phyloP scores from a whole-genome alignment of 2,797 vertebrate genomes.

The Neosalanx taihuensis region DNA sequence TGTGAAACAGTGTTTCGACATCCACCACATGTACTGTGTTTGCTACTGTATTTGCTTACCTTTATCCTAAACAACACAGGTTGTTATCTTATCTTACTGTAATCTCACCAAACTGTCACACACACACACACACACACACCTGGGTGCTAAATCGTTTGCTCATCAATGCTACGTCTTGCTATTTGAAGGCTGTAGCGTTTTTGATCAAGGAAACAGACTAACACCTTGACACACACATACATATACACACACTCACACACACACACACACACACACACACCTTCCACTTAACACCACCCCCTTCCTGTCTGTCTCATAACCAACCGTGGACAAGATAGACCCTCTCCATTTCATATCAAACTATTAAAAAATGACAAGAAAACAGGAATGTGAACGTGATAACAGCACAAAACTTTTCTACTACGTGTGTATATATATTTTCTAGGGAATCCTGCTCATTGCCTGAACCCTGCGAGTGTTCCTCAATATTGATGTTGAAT shows the following conservation, averaged over 20 bases:
- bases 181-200: slow-evolving; percentile 6
- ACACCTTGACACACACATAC: neutral
- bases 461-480: slow-evolving; percentile 9
- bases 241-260: neutral
- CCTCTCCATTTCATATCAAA: slow-evolving; percentile 11
- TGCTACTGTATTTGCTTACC: slow-evolving; percentile 13
- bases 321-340: neutral
- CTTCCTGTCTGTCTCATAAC: neutral
- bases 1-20: slow-evolving; percentile 13
- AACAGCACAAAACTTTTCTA: slow-evolving; percentile 21
- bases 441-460: slow-evolving; percentile 15
- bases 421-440: slow-evolving; percentile 16
- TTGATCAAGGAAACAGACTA: neutral
- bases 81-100: neutral
- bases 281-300: neutral
- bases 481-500: slow-evolving; percentile 12
- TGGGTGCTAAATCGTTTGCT: slow-evolving; percentile 1
- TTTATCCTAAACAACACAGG: slow-evolving; percentile 10
- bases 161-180: neutral
- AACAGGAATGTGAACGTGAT: neutral
- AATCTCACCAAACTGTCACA: neutral
- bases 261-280: neutral
- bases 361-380: neutral
- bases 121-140: neutral
- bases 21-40: slow-evolving; percentile 8